phyloP scores from a whole-genome alignment of 2,888 invertebrate genomes.

The Drosophila paucipuncta region DNA sequence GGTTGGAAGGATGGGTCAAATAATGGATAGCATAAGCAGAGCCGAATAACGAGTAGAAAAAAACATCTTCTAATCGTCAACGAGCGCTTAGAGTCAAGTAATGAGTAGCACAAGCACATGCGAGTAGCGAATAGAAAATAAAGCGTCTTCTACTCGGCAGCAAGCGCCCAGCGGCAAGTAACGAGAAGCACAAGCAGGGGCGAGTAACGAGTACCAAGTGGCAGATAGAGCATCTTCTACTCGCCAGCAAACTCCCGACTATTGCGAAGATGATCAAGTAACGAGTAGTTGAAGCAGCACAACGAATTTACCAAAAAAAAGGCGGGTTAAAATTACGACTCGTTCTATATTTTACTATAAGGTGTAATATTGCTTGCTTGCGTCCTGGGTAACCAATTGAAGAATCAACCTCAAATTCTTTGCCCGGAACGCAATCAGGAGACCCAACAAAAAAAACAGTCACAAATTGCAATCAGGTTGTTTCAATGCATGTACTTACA shows the following conservation, averaged over 20 bases:
- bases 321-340: conserved; percentile 6
- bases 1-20: background rate
- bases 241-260: background rate
- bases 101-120: background rate
- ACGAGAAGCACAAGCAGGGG: background rate
- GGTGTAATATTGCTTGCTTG: conserved; percentile 1
- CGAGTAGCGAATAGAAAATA: background rate
- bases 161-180: background rate
- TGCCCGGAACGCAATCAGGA: conserved; percentile 5
- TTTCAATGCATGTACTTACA: conserved; percentile 58
- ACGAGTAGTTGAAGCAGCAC: conserved; percentile 38
- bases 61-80: background rate
- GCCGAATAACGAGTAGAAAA: background rate
- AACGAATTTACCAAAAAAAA: conserved; percentile 68
- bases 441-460: conserved; percentile 4
- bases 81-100: background rate
- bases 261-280: conserved; percentile 1
- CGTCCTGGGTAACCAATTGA: conserved; percentile 3
- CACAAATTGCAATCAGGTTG: conserved; percentile 68
- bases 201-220: background rate
- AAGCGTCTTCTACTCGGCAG: background rate
- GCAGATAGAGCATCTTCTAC: background rate
- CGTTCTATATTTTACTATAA: conserved; percentile 28
- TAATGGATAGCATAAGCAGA: background rate
- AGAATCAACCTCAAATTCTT: background rate